Evolutionary conservation across 2,797 vertebrate species (phyloP), one percentile per base, ranked within the genome.

Genomic region (Enteromius afrohamiltoni): DNA sequence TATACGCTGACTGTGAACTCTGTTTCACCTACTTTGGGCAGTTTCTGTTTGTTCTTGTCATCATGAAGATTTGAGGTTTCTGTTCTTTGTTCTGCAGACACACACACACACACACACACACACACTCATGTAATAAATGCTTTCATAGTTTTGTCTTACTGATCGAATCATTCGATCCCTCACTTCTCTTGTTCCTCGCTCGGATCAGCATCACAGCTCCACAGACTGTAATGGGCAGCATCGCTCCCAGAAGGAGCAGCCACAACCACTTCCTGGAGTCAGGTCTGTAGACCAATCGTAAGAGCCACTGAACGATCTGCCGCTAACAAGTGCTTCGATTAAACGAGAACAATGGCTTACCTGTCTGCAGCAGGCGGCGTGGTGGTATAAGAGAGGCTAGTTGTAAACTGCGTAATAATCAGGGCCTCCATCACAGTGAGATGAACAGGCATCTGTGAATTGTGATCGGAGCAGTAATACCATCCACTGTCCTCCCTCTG

Each of bases 401-500:
- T 26, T 26, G n/a, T 60, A 26, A 14, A 26, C 11, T 6, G 58
- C 14, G 23, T 26, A 26, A 4, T 14, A 2, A 26, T 11, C 4
- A 6, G 23, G 65, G 10, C 0, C 6, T 42, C 31, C 7, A 1
- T n/a, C 13, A 88, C 69, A 16, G 14, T 70, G 26, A 85, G 60
- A 5, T 82, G 53, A 53, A 85, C 78, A 13, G 78, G 87, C 45
- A 85, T 82, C 45, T 87, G 79, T 3, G 74, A 65, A 16, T 77
- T 2, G 1, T 68, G 47, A 40, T 65, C 65, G 9, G 23, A 65
- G 51, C 82, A 84, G 62, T 6, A 88, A 49, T 85, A 86, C 78
- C 85, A 85, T 29, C 85, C 85, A 9, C 65, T 76, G 74, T 83
- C 40, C 31, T 68, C 29, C 3, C 0, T 64, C 34, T 70, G 26